Conservation (phyloP, 1,140 invertebrate genomes). For the Leptinotarsa defecta region DNA sequence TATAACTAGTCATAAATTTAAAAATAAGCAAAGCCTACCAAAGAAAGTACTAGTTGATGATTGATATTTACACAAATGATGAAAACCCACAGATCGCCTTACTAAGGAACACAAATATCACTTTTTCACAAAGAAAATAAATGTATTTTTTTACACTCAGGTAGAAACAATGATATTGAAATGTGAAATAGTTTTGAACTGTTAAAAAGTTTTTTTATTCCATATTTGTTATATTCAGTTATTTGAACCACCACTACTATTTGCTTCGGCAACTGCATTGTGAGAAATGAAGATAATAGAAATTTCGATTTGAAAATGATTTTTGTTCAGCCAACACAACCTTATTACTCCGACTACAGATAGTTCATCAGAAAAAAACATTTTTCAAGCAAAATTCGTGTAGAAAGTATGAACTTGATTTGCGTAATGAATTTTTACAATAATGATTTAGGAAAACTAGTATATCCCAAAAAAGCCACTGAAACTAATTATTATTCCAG, state of each 20-base stretch:
- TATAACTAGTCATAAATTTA: conserved; percentile 54
- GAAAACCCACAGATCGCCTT: conserved; percentile 45
- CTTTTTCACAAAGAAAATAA: conserved; percentile 46
- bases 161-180: conserved; percentile 41
- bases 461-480: too few species aligned
- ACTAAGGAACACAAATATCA: conserved; percentile 44
- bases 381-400: too few species aligned
- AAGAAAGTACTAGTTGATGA: conserved; percentile 55
- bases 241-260: conserved; percentile 16
- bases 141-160: conserved; percentile 55
- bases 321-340: too few species aligned
- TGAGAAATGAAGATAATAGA: conserved; percentile 16
- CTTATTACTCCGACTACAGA: too few species aligned
- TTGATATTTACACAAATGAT: conserved; percentile 47
- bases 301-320: neutral
- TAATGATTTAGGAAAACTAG: too few species aligned
- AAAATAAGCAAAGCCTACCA: conserved; percentile 53
- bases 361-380: too few species aligned
- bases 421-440: too few species aligned
- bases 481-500: too few species aligned
- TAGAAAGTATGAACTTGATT: too few species aligned
- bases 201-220: neutral
- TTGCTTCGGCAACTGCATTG: conserved; percentile 19
- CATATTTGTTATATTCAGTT: conserved; percentile 7
- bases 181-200: neutral